Percentiles rank a stretch among this genome's conserved stretches.
Evolutionary conservation across 2,797 vertebrate species (phyloP).

Genomic region (Cirrhinus molitorella): DNA sequence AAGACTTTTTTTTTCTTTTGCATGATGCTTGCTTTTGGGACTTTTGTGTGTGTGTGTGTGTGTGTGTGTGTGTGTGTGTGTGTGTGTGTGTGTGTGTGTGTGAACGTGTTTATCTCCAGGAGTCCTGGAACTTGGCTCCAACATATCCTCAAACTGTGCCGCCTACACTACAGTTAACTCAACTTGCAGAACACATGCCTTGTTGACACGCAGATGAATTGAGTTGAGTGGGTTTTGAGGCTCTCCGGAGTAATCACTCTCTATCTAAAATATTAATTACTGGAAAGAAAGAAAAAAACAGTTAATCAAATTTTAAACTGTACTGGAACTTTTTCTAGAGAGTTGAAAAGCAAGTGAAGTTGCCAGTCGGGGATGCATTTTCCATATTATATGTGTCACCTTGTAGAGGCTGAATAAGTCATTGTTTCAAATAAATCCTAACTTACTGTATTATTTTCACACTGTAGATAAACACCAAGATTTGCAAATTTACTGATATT

Average conservation of each 20-base stretch:
- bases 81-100: no score
- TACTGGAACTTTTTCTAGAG: background rate
- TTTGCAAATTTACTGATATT: background rate
- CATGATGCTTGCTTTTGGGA: background rate
- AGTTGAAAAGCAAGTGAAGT: background rate
- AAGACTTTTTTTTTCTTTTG: background rate
- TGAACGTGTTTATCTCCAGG: background rate
- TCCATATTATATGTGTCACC: background rate
- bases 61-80: no score
- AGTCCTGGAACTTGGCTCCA: conserved; percentile 8
- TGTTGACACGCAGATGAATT: background rate
- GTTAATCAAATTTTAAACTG: background rate
- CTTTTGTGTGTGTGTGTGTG: no score
- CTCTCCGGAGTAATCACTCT: background rate
- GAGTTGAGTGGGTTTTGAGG: background rate
- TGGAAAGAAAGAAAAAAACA: background rate
- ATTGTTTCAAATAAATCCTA: background rate
- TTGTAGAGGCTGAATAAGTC: background rate
- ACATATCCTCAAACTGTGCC: conserved; percentile 14
- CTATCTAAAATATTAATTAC: conserved; percentile 3
- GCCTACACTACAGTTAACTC: background rate
- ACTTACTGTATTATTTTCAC: background rate
- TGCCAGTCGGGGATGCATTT: background rate
- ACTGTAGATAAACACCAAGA: background rate
- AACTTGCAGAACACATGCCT: background rate